phyloP scores from a whole-genome alignment of 2,113 vertebrate species.

The Orycteropus afer region DNA sequence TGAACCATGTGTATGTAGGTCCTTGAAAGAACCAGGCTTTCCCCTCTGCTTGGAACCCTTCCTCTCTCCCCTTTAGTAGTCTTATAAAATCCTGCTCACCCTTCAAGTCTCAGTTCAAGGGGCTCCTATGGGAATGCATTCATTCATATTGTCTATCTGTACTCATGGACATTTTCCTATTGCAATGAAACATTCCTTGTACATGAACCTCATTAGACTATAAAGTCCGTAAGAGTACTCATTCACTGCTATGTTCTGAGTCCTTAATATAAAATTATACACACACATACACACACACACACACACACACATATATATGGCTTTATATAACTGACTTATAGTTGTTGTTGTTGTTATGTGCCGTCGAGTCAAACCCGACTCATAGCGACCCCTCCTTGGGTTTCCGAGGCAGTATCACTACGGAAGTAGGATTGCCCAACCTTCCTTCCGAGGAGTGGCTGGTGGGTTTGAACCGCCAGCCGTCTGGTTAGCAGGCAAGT shows the following conservation, averaged over 20 bases:
- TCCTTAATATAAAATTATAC: neutral
- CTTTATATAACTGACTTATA: too few relatives aligned
- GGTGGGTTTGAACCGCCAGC: too few relatives aligned
- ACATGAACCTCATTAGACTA: neutral
- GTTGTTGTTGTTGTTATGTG: too few relatives aligned
- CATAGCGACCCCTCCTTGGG: too few relatives aligned
- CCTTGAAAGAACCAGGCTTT: neutral
- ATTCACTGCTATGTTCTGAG: constrained; percentile 14
- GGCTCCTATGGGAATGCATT: constrained; percentile 9
- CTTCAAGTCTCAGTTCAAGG: constrained; percentile 15
- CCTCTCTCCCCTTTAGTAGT: neutral
- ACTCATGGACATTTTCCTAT: constrained; percentile 13
- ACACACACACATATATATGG: too few relatives aligned
- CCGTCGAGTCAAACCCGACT: too few relatives aligned
- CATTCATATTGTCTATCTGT: neutral
- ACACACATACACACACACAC: too few relatives aligned
- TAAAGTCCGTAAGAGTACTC: neutral
- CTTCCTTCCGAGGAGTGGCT: too few relatives aligned
- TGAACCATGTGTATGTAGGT: neutral
- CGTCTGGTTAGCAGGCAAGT: too few relatives aligned
- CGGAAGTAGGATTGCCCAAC: too few relatives aligned
- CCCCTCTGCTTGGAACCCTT: neutral
- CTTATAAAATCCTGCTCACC: neutral
- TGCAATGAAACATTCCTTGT: constrained; percentile 34
- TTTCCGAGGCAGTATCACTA: too few relatives aligned